A percentile compares a stretch with the other conserved stretches of the same genome.
Evolutionary conservation across 2,888 invertebrate species (phyloP).

Genomic region (Herminia tarsipennalis): DNA sequence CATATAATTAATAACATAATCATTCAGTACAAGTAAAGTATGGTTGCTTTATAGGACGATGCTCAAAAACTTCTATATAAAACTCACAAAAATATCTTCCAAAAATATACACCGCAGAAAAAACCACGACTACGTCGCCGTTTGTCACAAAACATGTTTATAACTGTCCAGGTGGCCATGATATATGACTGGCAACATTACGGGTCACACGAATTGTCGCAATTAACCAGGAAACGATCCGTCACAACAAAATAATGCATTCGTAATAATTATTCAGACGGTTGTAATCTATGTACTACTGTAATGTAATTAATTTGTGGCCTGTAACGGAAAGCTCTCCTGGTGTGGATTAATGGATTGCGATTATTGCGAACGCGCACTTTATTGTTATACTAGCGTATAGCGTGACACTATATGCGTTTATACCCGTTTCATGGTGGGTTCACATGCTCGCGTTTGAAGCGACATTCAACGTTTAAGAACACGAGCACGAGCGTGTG

Average conservation of each 20-base stretch:
- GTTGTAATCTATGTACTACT: slow-evolving; percentile 55
- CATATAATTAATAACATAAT: too few relatives aligned
- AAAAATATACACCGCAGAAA: too few relatives aligned
- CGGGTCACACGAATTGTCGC: slow-evolving; percentile 29
- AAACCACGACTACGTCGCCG: not conserved
- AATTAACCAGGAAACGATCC: slow-evolving; percentile 49
- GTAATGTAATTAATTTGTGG: slow-evolving; percentile 76
- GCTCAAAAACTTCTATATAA: too few relatives aligned
- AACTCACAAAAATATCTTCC: too few relatives aligned
- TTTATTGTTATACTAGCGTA: slow-evolving; percentile 39
- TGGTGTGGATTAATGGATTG: slow-evolving; percentile 70
- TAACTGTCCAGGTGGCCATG: slow-evolving; percentile 22
- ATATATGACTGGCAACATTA: slow-evolving; percentile 31
- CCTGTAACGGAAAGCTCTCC: slow-evolving; percentile 68
- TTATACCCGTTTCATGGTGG: too few relatives aligned
- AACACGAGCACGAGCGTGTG: too few relatives aligned
- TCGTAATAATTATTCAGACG: slow-evolving; percentile 52
- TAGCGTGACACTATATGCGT: slow-evolving; percentile 7
- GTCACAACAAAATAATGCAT: slow-evolving; percentile 54
- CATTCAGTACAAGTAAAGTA: too few relatives aligned
- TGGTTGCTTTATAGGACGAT: too few relatives aligned
- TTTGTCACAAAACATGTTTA: slow-evolving; percentile 6
- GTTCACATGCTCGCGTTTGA: too few relatives aligned
- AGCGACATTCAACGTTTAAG: too few relatives aligned
- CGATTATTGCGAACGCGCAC: slow-evolving; percentile 62